Evolutionary conservation across 1,140 invertebrate genomes (phyloP).

Genomic region (Drosophila lini): DNA sequence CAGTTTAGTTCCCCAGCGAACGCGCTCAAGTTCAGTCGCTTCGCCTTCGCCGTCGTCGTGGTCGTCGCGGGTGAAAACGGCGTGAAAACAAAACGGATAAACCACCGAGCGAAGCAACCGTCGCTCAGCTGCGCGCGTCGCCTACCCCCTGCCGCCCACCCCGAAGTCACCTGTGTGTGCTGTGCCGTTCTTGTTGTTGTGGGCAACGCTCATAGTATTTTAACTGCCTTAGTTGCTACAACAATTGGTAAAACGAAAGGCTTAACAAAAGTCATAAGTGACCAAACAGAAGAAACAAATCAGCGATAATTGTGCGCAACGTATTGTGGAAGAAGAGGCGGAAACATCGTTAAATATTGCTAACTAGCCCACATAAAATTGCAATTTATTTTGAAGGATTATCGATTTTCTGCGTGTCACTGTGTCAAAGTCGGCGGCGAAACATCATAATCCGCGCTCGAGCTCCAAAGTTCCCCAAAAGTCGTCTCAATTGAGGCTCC

Average conservation of each 20-base stretch:
- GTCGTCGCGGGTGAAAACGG: slow-evolving; percentile 33
- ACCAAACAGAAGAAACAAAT: slow-evolving; percentile 15
- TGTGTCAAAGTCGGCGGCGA: slow-evolving; percentile 69
- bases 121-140: slow-evolving; percentile 77
- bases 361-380: slow-evolving; percentile 57
- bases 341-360: slow-evolving; percentile 55
- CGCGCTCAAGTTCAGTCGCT: slow-evolving; percentile 58
- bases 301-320: slow-evolving; percentile 34
- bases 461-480: slow-evolving; percentile 7
- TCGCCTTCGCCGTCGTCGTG: slow-evolving; percentile 20
- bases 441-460: slow-evolving; percentile 36
- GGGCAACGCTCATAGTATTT: slow-evolving; percentile 68
- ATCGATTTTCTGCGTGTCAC: slow-evolving; percentile 74
- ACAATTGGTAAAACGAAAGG: slow-evolving; percentile 71
- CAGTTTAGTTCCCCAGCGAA: slow-evolving; percentile 69
- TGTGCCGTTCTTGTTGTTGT: slow-evolving; percentile 42
- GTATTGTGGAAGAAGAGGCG: slow-evolving; percentile 28
- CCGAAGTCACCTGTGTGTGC: slow-evolving; percentile 29
- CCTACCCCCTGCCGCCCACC: slow-evolving; percentile 27
- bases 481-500: slow-evolving; percentile 34
- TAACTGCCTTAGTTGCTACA: slow-evolving; percentile 61
- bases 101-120: slow-evolving; percentile 30
- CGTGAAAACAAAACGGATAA: slow-evolving; percentile 17
- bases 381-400: slow-evolving; percentile 68
- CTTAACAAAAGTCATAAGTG: slow-evolving; percentile 37